phyloP scores from a whole-genome alignment of 1,140 invertebrate genomes.

The Gonatopus flavifemur region DNA sequence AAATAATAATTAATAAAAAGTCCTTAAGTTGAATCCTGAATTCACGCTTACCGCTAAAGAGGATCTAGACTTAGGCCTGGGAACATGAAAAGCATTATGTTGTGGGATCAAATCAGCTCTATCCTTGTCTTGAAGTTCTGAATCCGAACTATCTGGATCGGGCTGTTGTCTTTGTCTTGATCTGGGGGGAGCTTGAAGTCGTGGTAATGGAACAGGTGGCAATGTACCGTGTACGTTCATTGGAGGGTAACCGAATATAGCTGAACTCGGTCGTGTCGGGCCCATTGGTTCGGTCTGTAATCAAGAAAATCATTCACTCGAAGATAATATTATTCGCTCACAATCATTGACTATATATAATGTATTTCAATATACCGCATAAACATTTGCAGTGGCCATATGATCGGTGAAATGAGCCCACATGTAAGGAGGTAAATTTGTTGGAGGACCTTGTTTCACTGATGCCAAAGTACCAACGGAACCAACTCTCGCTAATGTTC shows the following conservation, averaged over 20 bases:
- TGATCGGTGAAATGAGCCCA: constrained; percentile 87
- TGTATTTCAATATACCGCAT: constrained; percentile 65
- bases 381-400: constrained; percentile 79
- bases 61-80: constrained; percentile 76
- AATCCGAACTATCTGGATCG: constrained; percentile 60
- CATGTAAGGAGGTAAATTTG: constrained; percentile 50
- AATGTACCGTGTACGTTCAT: constrained; percentile 64
- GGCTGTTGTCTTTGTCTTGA: constrained; percentile 45
- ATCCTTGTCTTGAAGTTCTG: constrained; percentile 67
- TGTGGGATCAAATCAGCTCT: constrained; percentile 71
- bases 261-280: constrained; percentile 76
- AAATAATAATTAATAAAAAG: background rate
- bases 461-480: constrained; percentile 60
- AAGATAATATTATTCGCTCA: constrained; percentile 10
- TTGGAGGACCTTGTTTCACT: constrained; percentile 60
- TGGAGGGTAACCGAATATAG: constrained; percentile 77
- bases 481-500: constrained; percentile 48
- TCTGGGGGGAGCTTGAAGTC: constrained; percentile 56
- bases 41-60: constrained; percentile 65
- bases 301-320: background rate
- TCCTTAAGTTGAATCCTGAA: background rate
- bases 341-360: background rate
- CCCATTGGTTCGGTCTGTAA: constrained; percentile 67
- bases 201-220: constrained; percentile 73
- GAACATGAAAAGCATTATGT: constrained; percentile 61